These are phyloP conservation scores for Aphidoletes aphidimyza DNA, from an alignment of 2,888 invertebrate species.

Conservation along the genomic window DNA sequence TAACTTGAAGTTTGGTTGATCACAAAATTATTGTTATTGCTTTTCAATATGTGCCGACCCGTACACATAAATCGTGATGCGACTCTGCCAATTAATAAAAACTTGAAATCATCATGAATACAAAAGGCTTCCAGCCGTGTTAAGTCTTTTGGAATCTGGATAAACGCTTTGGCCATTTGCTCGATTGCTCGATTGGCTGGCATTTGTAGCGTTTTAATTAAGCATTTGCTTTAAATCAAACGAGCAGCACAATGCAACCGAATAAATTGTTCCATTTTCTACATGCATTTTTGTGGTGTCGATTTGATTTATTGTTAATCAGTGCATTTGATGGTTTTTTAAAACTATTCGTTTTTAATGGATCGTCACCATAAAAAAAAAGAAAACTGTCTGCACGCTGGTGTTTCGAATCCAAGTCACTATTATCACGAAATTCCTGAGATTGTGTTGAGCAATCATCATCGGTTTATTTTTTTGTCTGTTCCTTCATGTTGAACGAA, in stretches of 20 bases:
- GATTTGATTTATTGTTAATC: neutral
- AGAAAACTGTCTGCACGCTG: neutral
- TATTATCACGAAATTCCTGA: neutral
- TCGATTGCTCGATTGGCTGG: too few relatives aligned
- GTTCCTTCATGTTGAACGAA: neutral
- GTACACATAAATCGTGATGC: neutral
- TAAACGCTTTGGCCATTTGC: too few relatives aligned
- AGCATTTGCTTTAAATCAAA: neutral
- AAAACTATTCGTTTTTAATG: conserved; percentile 3
- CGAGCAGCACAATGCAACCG: neutral
- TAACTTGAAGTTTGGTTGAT: neutral
- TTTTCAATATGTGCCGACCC: neutral
- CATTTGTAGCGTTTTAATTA: conserved; percentile 27
- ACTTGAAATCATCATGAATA: neutral
- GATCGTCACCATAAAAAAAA: neutral
- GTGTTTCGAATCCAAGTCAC: neutral
- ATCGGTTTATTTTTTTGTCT: neutral
- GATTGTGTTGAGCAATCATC: neutral
- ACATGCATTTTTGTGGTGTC: conserved; percentile 20
- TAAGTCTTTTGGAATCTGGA: too few relatives aligned
- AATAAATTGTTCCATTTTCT: neutral
- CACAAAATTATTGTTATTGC: conserved; percentile 19
- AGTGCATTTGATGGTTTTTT: conserved; percentile 1
- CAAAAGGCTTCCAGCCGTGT: neutral
- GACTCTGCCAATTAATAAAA: neutral